Conservation (phyloP, 2,113 vertebrate species). For the Herpailurus yagouaroundi region DNA sequence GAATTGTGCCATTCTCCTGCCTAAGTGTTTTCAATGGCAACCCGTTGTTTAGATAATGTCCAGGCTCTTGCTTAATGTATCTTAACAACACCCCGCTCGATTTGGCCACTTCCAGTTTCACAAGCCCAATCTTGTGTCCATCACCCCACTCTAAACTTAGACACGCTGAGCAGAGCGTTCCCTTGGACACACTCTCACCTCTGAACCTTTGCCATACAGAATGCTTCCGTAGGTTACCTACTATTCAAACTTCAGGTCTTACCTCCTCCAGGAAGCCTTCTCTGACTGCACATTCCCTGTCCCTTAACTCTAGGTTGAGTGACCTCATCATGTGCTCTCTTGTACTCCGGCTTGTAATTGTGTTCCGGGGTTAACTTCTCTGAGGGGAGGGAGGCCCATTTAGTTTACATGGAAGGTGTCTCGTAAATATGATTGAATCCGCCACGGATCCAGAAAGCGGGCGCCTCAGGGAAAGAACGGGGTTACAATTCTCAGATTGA, state of each 20-base stretch:
- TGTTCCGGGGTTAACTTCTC: background rate
- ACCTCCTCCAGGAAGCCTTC: background rate
- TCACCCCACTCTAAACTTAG: background rate
- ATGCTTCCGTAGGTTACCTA: background rate
- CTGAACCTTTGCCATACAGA: background rate
- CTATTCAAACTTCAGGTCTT: background rate
- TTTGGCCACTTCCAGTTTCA: background rate
- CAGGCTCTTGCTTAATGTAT: background rate
- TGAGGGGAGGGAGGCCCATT: background rate
- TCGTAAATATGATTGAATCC: background rate
- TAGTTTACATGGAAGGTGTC: background rate
- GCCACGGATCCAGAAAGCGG: background rate
- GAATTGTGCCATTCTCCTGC: background rate
- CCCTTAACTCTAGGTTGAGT: background rate
- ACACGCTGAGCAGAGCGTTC: background rate
- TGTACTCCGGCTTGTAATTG: background rate
- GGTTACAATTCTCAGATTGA: background rate
- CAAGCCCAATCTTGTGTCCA: background rate
- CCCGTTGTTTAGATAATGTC: background rate
- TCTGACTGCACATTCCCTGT: background rate
- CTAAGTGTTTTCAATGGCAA: background rate
- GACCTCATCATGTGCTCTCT: background rate
- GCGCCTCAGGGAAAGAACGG: background rate
- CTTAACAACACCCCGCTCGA: background rate
- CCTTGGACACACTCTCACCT: background rate